Evolutionary conservation across 2,797 vertebrate genomes (phyloP).

Genomic region (Lepus townsendii): DNA sequence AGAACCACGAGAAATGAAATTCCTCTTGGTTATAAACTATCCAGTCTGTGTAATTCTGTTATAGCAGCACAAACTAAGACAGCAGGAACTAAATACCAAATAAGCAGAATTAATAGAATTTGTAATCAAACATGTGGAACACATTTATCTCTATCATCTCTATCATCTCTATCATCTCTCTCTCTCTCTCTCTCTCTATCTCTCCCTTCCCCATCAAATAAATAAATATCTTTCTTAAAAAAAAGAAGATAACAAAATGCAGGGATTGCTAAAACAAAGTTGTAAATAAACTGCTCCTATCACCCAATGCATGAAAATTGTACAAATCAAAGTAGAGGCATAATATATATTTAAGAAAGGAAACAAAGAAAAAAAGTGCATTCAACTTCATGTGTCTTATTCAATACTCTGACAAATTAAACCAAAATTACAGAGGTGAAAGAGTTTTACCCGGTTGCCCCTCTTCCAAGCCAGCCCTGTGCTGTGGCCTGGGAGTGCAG

Average conservation of each 20-base stretch:
- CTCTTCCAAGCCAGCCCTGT: too few species aligned
- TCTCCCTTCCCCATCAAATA: too few species aligned
- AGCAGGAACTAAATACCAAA: neutral
- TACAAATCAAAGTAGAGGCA: neutral
- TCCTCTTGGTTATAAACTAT: neutral
- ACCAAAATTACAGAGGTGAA: slow-evolving; percentile 62
- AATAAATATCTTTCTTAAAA: slow-evolving; percentile 11
- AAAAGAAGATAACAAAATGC: neutral
- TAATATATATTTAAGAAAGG: slow-evolving; percentile 20
- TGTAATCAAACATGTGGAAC: neutral
- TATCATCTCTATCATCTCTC: too few species aligned
- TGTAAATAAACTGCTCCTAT: neutral
- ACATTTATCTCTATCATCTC: neutral
- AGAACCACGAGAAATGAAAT: neutral
- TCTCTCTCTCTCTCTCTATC: too few species aligned
- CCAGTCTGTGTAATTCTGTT: neutral
- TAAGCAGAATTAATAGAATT: neutral
- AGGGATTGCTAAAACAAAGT: neutral
- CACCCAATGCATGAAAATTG: neutral
- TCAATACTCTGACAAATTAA: neutral
- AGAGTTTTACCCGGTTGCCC: neutral
- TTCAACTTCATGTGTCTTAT: slow-evolving; percentile 59
- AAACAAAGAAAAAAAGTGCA: neutral
- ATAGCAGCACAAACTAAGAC: neutral
- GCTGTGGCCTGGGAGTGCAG: too few species aligned